A percentile compares a stretch with the other conserved stretches of the same genome.
These are phyloP conservation scores for Gephyroberyx darwinii DNA, from an alignment of 2,797 vertebrate genomes.

Conservation along the genomic window DNA sequence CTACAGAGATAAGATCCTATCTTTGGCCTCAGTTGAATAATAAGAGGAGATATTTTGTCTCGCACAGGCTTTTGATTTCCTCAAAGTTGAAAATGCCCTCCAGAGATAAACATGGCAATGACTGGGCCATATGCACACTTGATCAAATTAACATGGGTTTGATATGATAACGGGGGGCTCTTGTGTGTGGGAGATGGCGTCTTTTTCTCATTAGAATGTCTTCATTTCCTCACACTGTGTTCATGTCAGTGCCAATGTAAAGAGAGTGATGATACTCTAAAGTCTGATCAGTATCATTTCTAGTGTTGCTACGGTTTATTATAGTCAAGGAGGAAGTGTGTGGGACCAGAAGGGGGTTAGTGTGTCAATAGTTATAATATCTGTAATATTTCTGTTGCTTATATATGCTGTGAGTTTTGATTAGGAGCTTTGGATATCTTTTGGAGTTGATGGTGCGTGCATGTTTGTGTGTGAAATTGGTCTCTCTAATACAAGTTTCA, in stretches of 20 bases:
- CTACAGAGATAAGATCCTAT: constrained; percentile 77
- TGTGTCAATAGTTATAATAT: constrained; percentile 37
- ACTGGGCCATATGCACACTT: constrained; percentile 64
- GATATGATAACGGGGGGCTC: constrained; percentile 72
- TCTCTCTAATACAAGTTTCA: too few species aligned
- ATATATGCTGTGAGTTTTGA: too few species aligned
- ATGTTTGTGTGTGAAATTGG: too few species aligned
- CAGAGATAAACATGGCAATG: constrained; percentile 59
- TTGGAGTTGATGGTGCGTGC: too few species aligned
- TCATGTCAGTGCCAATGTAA: constrained; percentile 52
- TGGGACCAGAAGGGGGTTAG: constrained; percentile 24
- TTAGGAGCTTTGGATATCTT: too few species aligned
- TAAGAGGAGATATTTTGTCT: constrained; percentile 71
- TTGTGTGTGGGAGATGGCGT: constrained; percentile 67
- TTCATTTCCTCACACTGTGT: constrained; percentile 63
- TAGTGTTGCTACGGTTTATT: constrained; percentile 44
- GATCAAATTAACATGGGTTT: constrained; percentile 75
- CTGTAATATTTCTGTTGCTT: not conserved
- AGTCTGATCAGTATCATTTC: constrained; percentile 47
- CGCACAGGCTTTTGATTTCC: constrained; percentile 76
- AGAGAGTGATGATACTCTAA: constrained; percentile 47
- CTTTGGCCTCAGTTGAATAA: constrained; percentile 69
- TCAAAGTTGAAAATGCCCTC: constrained; percentile 74
- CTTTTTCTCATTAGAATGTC: constrained; percentile 59
- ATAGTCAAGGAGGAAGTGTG: constrained; percentile 35